Evolutionary conservation across 2,113 vertebrate genomes (phyloP), one percentile per base, ranked within the genome.

Genomic region (Gallinago undulata): DNA sequence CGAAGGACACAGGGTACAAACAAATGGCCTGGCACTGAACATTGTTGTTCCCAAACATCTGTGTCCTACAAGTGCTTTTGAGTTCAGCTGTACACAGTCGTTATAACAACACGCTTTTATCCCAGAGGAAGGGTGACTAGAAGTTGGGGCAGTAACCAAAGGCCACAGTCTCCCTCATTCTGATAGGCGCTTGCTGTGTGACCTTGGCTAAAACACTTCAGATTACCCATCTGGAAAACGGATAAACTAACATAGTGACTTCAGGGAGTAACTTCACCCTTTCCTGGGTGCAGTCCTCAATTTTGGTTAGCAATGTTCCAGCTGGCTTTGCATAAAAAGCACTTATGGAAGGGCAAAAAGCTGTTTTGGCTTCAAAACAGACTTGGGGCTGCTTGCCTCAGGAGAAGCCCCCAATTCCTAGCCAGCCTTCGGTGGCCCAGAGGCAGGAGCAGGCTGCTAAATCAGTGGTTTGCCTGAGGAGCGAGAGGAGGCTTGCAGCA

Each of bases 401-500:
- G 45, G 47, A 78, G 69, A 78, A 90, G 60, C 47, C 80, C 82
- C 59, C 15, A 19, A 10, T 4, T 18, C 21, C 56, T 30, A 1
- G 4, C 39, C 50, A 18, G 41, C n/a, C 37, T 41, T 39, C 2
- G 2, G 69, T 8, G 1, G 56, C 69, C 55, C 62, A 43, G 74
- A 60, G 66, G 60, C 80, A 84, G 62, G 67, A 56, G 64, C 76
- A 92, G 79, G 56, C 85, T 92, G 86, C 68, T 78, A 74, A 39
- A 78, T 27, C 75, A 14, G 79, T 63, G 50, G 59, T 47, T 77
- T 30, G 92, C 68, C 86, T 2, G 69, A 87, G 89, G 68, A 93
- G 88, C 66, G 60, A 93, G 96, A 86, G 22, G 84, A 94, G 95
- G 93, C 94, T 97, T 93, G 92, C 95, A 94, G 89, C 94, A 96